These are phyloP conservation scores for Episyrphus balteatus DNA, from an alignment of 1,140 invertebrate genomes.

Conservation along the genomic window DNA sequence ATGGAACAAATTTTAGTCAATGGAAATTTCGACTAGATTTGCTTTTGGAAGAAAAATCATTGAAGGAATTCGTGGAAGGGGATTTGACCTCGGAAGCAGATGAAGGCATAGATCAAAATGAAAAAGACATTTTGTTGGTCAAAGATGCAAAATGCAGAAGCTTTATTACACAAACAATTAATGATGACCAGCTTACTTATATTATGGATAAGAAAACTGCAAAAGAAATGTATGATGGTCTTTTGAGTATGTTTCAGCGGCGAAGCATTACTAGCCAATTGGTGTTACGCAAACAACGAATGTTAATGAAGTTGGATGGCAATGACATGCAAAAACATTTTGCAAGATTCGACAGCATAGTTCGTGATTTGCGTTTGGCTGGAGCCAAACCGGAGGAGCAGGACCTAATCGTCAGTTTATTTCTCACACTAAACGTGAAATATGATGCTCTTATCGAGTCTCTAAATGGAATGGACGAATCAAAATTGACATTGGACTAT, in stretches of 20 bases:
- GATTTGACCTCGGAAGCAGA: too few relatives aligned
- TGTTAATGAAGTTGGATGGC: conserved; percentile 5
- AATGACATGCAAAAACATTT: conserved; percentile 3
- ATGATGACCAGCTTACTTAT: conserved; percentile 1
- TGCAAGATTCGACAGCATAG: conserved; percentile 13
- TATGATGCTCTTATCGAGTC: conserved; percentile 6
- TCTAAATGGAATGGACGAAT: conserved; percentile 2
- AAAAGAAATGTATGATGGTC: too few relatives aligned
- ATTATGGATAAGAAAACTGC: conserved; percentile 5
- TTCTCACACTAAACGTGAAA: conserved; percentile 10
- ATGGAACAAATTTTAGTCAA: too few relatives aligned
- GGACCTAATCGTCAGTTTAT: conserved; percentile 10
- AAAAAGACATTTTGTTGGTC: too few relatives aligned
- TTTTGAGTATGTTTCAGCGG: conserved; percentile 1
- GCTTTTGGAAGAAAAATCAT: too few relatives aligned
- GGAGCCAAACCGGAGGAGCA: conserved; percentile 9
- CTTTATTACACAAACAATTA: not conserved
- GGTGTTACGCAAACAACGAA: conserved; percentile 2
- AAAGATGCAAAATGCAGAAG: conserved; percentile 1
- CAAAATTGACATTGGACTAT: conserved; percentile 7
- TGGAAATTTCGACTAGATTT: too few relatives aligned
- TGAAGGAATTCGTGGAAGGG: too few relatives aligned
- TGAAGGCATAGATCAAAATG: too few relatives aligned
- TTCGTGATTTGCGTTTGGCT: conserved; percentile 10
- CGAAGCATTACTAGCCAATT: conserved; percentile 6